Base-by-base conservation (phyloP, 37 sponge, comb jelly and placozoan genomes). In the Petrosia ficiformis region DNA sequence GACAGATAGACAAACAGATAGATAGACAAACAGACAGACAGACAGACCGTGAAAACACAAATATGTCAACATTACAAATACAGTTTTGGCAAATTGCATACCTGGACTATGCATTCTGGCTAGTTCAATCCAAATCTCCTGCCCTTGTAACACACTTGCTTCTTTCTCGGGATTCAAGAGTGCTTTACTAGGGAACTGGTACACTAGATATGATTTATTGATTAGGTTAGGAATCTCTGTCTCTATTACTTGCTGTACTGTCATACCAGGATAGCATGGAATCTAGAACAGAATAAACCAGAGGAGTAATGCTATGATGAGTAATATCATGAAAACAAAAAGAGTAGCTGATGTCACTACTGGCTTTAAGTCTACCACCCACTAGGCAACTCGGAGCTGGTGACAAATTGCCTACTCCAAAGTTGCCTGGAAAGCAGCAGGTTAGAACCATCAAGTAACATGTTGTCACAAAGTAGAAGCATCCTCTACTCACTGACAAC, bases 111-210 rank as follows among this genome's bases (percentile, higher is more conserved):
- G 6, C 22, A 41, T 29, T 29, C 70, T 59, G 67, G 77, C 76
- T 32, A 78, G 85, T 39, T 84, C 85, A 22, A 84, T 84, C 57
- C 72, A 77, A 39, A 84, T 84, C 68, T 84, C 85, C 73, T 84
- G 85, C 57, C 77, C 85, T 44, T 77, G 85, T 10, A 84, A 67
- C 34, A 84, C 78, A 36, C 78, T 71, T 4, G 78, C 85, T 33
- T 84, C 85, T 38, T 77, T 77, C 73, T 77, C 78, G 0, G 85
- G 85, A 58, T 88, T 88, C 42, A 88, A 84, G 31, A 88, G 56
- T 35, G 83, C 78, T 30, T 84, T 72, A 4, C 70, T 68, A 2
- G 89, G 89, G 73, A 82, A 88, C 59, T 88, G 83, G 75, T 79
- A 88, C 31, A 88, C 89, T 28, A 77, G 71, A 48, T 88, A 88